Evolutionary conservation across 2,113 vertebrate genomes (phyloP).

Genomic region (Hippocampus guttulatus): DNA sequence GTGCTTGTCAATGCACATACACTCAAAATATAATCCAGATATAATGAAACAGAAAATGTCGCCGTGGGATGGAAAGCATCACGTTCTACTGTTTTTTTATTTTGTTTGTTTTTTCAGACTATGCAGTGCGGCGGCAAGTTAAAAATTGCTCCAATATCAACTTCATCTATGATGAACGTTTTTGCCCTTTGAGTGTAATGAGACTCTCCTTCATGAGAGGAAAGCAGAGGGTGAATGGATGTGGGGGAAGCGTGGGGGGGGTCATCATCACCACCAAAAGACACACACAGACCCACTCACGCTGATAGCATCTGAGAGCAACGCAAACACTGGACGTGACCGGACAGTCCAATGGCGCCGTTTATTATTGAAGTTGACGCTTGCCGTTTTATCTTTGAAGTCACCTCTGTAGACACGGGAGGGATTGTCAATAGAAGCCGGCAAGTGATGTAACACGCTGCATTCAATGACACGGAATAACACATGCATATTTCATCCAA

Average conservation of each 20-base stretch:
- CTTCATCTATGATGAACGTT: constrained; percentile 67
- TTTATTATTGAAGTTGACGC: constrained; percentile 50
- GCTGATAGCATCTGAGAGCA: constrained; percentile 27
- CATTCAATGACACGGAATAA: constrained; percentile 45
- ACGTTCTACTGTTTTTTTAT: neutral
- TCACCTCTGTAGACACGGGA: constrained; percentile 50
- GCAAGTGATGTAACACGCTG: constrained; percentile 44
- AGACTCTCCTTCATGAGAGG: constrained; percentile 50
- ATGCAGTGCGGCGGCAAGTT: constrained; percentile 40
- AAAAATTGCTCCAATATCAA: constrained; percentile 53
- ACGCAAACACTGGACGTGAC: constrained; percentile 37
- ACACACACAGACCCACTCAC: constrained; percentile 10
- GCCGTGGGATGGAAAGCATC: neutral
- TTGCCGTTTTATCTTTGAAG: constrained; percentile 52
- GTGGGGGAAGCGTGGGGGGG: constrained; percentile 3
- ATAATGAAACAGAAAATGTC: constrained; percentile 41
- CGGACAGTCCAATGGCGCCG: constrained; percentile 44
- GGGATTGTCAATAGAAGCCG: constrained; percentile 37
- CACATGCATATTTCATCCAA: constrained; percentile 54
- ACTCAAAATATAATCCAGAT: constrained; percentile 44
- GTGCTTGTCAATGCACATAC: constrained; percentile 40
- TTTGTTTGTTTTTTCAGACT: constrained; percentile 10
- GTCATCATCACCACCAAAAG: constrained; percentile 45
- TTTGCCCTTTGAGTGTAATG: constrained; percentile 69
- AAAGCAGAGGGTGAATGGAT: neutral